These are phyloP conservation scores for Lindbergichthys nudifrons DNA, from an alignment of 2,797 vertebrate genomes.

Conservation along the genomic window DNA sequence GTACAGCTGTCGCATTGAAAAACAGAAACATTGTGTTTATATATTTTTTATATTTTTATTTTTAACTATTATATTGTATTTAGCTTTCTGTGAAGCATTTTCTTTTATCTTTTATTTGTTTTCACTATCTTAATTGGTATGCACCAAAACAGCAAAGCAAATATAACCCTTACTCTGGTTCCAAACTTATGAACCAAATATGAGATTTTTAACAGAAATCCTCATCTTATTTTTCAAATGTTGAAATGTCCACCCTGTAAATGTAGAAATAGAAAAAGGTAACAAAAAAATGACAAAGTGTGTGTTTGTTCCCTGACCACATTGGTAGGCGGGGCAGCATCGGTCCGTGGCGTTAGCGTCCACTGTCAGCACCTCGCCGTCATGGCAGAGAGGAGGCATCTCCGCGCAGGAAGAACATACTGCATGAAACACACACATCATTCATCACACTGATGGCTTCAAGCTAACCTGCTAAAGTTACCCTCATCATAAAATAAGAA, in stretches of 20 bases:
- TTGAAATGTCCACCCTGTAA: background rate
- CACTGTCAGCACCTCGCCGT: constrained; percentile 90
- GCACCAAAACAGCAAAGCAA: too few species aligned
- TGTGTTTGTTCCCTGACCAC: constrained; percentile 84
- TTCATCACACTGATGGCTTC: background rate
- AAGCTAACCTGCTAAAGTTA: background rate
- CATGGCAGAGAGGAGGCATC: constrained; percentile 86
- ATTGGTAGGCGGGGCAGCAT: constrained; percentile 93
- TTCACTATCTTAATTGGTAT: too few species aligned
- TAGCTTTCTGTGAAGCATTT: too few species aligned
- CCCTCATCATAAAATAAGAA: background rate
- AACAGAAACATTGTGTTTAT: background rate
- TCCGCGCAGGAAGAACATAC: constrained; percentile 88
- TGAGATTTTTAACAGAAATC: background rate
- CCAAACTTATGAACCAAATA: background rate
- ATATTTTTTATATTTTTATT: background rate
- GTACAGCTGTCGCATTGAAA: background rate
- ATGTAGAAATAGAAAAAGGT: background rate
- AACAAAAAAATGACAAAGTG: background rate
- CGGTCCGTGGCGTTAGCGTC: constrained; percentile 87
- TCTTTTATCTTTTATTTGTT: too few species aligned
- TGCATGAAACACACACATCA: constrained; percentile 61
- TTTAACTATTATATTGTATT: too few species aligned
- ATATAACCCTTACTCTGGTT: too few species aligned
- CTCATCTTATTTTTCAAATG: background rate